Evolutionary conservation across 2,113 vertebrate genomes (phyloP), one percentile per base, ranked within the genome.

Genomic region (Halcyon malimbica): DNA sequence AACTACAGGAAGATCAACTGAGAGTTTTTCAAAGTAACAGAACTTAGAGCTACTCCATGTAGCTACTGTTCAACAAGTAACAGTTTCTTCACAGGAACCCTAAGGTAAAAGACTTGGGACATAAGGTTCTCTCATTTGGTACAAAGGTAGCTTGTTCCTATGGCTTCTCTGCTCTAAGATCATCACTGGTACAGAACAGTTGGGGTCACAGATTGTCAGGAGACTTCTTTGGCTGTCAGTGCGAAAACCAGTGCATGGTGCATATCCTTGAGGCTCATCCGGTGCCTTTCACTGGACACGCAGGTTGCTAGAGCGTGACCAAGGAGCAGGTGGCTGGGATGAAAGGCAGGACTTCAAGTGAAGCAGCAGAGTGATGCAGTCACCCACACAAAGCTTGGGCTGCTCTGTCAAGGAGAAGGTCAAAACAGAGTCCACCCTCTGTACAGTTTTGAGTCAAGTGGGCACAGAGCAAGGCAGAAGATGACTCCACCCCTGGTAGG

Each of bases 211-310:
- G 96, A 94, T 73, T 92, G 94, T 92, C 96, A 69, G 83, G 71
- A 93, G 79, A 50, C 83, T 94, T 94, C 95, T 97, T 97, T 95
- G 96, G 96, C 95, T 29, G 60, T 81, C 90, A 50, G 90, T 59
- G 56, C 0, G 1, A 57, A 82, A 53, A 74, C 17, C 0, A 1
- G 67, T 3, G 15, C 64, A 2, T 0, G 19, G 60, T 26, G 18
- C 64, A 18, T 25, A 19, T 56, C 92, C 90, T 95, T 20, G 78
- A 83, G 96, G 90, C 79, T 74, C 8, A 20, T 21, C 71, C 3
- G 65, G 59, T 48, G 88, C 92, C 92, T 77, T 31, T 71, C 82
- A 64, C 59, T 7, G 82, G 51, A 74, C 73, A 64, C 0, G 1
- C 0, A 37, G 56, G 17, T 8, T 23, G 19, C 69, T 60, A 51